Percentiles rank a stretch among this genome's conserved stretches.
phyloP scores from a whole-genome alignment of 2,797 vertebrate genomes.

The Pteronotus mesoamericanus region DNA sequence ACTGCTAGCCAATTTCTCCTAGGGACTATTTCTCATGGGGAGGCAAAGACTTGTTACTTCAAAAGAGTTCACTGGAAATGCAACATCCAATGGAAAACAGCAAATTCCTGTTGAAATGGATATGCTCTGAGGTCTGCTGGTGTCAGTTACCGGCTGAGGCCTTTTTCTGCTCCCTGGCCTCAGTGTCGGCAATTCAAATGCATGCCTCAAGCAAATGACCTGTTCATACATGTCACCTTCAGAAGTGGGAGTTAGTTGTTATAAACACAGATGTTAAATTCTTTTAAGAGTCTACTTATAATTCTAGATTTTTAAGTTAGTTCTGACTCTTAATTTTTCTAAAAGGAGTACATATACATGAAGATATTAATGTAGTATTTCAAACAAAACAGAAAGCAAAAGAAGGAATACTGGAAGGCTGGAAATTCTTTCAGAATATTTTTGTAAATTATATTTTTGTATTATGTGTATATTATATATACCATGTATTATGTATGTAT shows the following conservation, averaged over 20 bases:
- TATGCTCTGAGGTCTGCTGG: not conserved
- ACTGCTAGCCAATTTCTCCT: not conserved
- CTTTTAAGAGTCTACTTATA: not conserved
- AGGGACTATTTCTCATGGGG: not conserved
- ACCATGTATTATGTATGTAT: not conserved
- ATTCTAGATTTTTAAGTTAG: not conserved
- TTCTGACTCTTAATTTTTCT: not conserved
- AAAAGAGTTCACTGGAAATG: not conserved
- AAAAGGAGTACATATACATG: not conserved
- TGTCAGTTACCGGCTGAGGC: not conserved
- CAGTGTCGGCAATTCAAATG: not conserved
- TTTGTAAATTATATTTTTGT: not conserved
- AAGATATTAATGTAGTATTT: not conserved
- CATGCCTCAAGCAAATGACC: not conserved
- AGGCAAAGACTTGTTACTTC: not conserved
- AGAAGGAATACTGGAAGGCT: not conserved
- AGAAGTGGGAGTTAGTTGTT: not conserved
- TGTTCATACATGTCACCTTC: not conserved
- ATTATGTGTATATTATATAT: not conserved
- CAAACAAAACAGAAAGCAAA: not conserved
- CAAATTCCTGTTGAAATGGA: not conserved
- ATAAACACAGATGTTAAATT: not conserved
- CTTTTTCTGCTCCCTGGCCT: not conserved
- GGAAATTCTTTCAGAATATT: not conserved
- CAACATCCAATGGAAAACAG: not conserved